Conservation (phyloP, 1,140 invertebrate species). For the Oscheius sp. region DNA sequence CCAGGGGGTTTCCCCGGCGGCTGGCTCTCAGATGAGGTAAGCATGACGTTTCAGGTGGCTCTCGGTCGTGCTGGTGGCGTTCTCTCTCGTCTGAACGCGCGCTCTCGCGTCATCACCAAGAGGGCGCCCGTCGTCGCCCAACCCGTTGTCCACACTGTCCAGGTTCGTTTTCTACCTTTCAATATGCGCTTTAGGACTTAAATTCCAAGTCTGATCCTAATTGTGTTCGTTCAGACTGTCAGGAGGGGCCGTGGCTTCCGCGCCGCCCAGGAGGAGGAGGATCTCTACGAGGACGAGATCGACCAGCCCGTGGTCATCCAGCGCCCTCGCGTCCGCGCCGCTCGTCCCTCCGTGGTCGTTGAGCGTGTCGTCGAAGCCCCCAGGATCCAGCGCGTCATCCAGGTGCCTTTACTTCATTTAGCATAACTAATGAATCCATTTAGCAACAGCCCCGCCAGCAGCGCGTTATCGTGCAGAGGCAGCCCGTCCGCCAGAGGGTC, state of each 20-base stretch:
- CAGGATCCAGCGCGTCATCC: neutral
- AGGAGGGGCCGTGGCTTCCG: neutral
- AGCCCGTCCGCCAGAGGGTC: neutral
- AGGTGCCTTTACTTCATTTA: neutral
- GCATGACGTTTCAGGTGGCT: neutral
- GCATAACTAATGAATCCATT: neutral
- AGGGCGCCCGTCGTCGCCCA: neutral
- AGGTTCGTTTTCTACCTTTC: neutral
- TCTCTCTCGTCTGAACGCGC: slow-evolving; percentile 6
- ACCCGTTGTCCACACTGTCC: neutral
- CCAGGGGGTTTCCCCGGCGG: too few relatives aligned
- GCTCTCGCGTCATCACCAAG: slow-evolving; percentile 19
- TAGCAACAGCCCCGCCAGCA: neutral
- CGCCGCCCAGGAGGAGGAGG: too few relatives aligned
- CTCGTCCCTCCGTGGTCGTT: neutral
- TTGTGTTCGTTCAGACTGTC: neutral
- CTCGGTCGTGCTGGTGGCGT: neutral
- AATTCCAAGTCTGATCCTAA: neutral
- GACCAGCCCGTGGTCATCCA: neutral
- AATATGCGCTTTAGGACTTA: neutral
- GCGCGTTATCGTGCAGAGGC: neutral
- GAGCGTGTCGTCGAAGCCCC: neutral
- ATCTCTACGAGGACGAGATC: too few relatives aligned
- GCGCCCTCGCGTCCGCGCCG: neutral
- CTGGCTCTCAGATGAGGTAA: too few relatives aligned